These are phyloP conservation scores for Epinotia brunnichana DNA, from an alignment of 2,888 invertebrate species.

Conservation along the genomic window DNA sequence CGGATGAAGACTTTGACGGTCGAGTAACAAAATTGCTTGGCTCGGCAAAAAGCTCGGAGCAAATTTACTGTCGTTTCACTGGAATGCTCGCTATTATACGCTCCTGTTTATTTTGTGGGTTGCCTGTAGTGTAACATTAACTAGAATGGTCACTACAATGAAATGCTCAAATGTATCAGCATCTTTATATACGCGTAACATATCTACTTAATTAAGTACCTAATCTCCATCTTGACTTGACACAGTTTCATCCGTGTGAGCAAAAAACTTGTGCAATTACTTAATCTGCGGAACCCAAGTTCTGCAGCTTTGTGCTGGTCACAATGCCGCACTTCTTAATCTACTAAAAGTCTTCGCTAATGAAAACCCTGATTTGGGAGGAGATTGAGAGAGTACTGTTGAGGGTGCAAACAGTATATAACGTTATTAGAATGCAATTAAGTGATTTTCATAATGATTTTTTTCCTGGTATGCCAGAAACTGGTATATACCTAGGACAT, in stretches of 20 bases:
- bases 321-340: slow-evolving; percentile 38
- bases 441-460: neutral
- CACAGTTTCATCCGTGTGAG: slow-evolving; percentile 10
- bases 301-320: slow-evolving; percentile 12
- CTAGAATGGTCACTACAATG: too few relatives aligned
- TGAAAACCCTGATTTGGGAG: slow-evolving; percentile 17
- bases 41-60: too few relatives aligned
- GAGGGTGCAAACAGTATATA: neutral
- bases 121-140: too few relatives aligned
- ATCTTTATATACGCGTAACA: neutral
- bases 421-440: neutral
- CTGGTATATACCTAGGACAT: too few relatives aligned
- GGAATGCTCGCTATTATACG: too few relatives aligned
- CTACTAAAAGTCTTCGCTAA: slow-evolving; percentile 39
- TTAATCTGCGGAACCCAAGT: slow-evolving; percentile 26
- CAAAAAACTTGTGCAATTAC: slow-evolving; percentile 31
- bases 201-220: too few relatives aligned
- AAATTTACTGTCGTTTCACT: too few relatives aligned
- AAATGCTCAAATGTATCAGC: too few relatives aligned
- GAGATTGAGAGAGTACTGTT: slow-evolving; percentile 10
- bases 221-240: slow-evolving; percentile 18
- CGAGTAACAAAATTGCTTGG: too few relatives aligned
- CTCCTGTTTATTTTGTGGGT: too few relatives aligned
- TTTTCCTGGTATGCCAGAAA: too few relatives aligned
- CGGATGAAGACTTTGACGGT: too few relatives aligned